Conservation (phyloP, 2,797 vertebrate genomes). For the Gila robusta region DNA sequence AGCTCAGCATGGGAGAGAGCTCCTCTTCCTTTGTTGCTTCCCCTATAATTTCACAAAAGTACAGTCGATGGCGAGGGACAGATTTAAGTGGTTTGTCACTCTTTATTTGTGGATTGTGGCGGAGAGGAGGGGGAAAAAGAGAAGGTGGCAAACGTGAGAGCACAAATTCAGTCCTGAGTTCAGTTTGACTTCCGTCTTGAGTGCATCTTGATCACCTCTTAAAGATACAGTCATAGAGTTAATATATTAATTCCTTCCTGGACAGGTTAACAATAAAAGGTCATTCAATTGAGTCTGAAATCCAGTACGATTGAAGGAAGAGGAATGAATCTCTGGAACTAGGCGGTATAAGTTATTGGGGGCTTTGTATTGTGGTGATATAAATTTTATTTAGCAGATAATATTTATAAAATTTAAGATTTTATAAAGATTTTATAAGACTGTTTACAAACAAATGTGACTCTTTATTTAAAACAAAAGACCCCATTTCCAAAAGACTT, state of each 20-base stretch:
- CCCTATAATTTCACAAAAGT: constrained; percentile 58
- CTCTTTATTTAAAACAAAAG: neutral
- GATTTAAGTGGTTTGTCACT: constrained; percentile 55
- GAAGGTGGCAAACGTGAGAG: neutral
- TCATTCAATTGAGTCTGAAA: neutral
- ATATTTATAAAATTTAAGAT: neutral
- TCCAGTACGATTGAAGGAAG: neutral
- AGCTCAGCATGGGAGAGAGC: constrained; percentile 49
- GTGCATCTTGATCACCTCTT: constrained; percentile 7
- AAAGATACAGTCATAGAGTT: constrained; percentile 13
- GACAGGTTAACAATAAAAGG: neutral
- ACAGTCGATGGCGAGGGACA: constrained; percentile 34
- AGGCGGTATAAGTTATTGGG: neutral
- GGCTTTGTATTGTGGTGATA: neutral
- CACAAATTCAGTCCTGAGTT: constrained; percentile 1
- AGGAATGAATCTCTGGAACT: neutral
- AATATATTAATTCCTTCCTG: neutral
- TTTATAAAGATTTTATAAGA: no score
- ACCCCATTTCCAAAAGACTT: neutral
- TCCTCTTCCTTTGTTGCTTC: constrained; percentile 48
- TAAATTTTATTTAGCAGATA: neutral
- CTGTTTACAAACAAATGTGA: neutral
- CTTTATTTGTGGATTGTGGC: constrained; percentile 24
- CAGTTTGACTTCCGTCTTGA: constrained; percentile 6
- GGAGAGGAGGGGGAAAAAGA: neutral